Evolutionary conservation across 1,140 invertebrate species (phyloP), one percentile per base, ranked within the genome.

Genomic region (Vanessa atalanta): DNA sequence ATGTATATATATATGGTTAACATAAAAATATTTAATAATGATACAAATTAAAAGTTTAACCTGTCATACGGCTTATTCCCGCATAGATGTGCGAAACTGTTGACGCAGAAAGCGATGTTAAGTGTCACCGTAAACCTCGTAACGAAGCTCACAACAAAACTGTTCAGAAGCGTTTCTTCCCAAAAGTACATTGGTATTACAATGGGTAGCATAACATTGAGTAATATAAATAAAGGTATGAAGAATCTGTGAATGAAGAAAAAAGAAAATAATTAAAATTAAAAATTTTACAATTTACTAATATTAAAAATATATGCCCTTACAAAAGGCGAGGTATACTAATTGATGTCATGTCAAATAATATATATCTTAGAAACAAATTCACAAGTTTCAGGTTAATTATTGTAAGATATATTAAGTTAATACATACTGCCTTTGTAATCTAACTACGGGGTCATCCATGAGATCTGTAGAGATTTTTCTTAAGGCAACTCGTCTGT

Each of bases 61-160:
- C 96, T 95, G 88, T 99, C 98, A 85, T 98, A 99, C 2, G 98
- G 98, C 81, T 95, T 96, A 76, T 96, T 95, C 26, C 98, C 98
- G 94, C 96, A 98, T 93, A 97, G 95, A 86, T 99, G 98, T 0
- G 98, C 98, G 15, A 97, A 95, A 84, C 97, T 98, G 88, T 99
- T 99, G 5, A 99, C 98, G 75, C 96, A 95, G 95, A 98, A 99
- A 1, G 98, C 98, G 75, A 97, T 96, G 86, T 99, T 98, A 0
- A 99, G 94, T 0, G 96, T 97, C 43, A 96, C 93, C 57, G 95
- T 95, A 88, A 98, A 99, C 31, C 98, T 94, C 70, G 96, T 94
- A 60, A 98, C 95, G 78, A 97, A 97, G 75, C 96, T 96, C 3
- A 98, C 94, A 91, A 97, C 97, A 86, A 98, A 98, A 3, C 97